Evolutionary conservation across 2,888 invertebrate genomes (phyloP).

Genomic region (Tenodera sinensis): DNA sequence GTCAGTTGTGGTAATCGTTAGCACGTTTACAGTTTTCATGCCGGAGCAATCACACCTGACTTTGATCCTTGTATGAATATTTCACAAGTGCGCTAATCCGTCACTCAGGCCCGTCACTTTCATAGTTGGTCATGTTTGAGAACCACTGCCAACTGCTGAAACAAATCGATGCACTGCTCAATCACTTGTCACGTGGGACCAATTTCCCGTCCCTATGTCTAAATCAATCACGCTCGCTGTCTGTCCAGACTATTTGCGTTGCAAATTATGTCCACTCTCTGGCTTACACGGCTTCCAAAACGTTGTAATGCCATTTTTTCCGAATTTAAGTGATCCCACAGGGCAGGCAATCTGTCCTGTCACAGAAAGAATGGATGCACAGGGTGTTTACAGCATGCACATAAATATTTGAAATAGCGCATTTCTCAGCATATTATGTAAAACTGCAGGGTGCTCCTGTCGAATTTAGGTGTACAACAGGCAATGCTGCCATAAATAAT

Average conservation of each 20-base stretch:
- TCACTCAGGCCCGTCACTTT: background rate
- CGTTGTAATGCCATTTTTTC: background rate
- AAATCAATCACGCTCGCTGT: background rate
- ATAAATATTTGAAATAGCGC: background rate
- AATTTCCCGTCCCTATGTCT: background rate
- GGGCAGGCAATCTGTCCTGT: background rate
- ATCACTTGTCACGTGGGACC: background rate
- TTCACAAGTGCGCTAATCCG: background rate
- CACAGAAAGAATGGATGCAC: background rate
- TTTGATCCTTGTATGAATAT: background rate
- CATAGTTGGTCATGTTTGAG: background rate
- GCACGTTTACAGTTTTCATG: background rate
- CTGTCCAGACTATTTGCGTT: background rate
- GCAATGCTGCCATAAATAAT: background rate
- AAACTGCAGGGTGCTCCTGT: background rate
- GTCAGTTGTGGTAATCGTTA: background rate
- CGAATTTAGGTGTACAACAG: background rate
- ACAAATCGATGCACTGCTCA: background rate
- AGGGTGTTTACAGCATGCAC: background rate
- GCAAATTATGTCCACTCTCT: background rate
- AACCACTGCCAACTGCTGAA: background rate
- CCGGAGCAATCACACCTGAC: background rate
- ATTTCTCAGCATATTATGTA: background rate
- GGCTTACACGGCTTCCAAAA: background rate
- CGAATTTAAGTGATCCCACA: background rate